Conservation (phyloP, 1,140 invertebrate species). For the Hermetia illucens region DNA sequence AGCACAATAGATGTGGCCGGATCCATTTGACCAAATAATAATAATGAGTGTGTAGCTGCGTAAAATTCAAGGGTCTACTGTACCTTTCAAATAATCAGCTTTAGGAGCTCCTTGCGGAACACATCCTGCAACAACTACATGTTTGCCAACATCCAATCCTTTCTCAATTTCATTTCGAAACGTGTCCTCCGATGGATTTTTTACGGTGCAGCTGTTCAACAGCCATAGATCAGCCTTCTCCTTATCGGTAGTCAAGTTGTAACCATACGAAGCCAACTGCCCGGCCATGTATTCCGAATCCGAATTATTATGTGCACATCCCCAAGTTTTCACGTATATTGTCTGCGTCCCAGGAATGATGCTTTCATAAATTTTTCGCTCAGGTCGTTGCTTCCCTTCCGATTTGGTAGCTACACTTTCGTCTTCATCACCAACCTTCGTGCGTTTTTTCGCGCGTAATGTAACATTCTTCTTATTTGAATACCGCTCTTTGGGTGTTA, state of each 20-base stretch:
- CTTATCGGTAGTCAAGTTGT: conserved; percentile 71
- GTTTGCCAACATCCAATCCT: conserved; percentile 61
- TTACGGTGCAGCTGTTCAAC: conserved; percentile 95
- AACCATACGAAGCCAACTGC: conserved; percentile 74
- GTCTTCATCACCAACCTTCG: conserved; percentile 10
- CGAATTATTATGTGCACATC: conserved; percentile 91
- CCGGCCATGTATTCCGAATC: conserved; percentile 98
- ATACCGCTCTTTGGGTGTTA: conserved; percentile 58
- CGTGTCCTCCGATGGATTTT: conserved; percentile 93
- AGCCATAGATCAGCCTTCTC: conserved; percentile 82
- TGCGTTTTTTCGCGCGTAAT: conserved; percentile 40
- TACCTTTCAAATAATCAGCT: conserved; percentile 55
- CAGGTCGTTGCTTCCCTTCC: not conserved
- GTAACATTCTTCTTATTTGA: conserved; percentile 50
- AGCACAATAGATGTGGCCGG: no score
- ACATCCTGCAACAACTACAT: conserved; percentile 90
- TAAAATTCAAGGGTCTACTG: conserved; percentile 33
- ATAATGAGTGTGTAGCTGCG: no score
- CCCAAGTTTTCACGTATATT: conserved; percentile 94
- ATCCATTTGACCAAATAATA: no score
- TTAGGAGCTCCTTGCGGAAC: conserved; percentile 82
- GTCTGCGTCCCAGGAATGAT: conserved; percentile 79
- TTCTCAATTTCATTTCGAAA: conserved; percentile 85
- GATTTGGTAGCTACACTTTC: conserved; percentile 10
- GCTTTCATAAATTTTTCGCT: conserved; percentile 32